These are phyloP conservation scores for Yponomeuta malinellus DNA, from an alignment of 2,888 invertebrate genomes.

Conservation along the genomic window DNA sequence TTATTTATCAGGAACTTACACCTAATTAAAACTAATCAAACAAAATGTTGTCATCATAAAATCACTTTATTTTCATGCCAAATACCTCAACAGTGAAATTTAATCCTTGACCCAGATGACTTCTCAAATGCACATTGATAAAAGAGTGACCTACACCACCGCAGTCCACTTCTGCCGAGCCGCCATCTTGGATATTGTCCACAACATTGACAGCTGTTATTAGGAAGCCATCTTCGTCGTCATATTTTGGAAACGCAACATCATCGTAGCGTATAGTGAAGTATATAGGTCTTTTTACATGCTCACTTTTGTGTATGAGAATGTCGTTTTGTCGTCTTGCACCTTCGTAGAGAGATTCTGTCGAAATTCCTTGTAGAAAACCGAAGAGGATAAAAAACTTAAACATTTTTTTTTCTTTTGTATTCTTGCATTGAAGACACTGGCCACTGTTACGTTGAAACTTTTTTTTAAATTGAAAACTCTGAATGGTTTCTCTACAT, in stretches of 20 bases:
- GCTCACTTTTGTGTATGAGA: constrained; percentile 30
- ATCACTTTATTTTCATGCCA: constrained; percentile 25
- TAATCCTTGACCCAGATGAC: constrained; percentile 35
- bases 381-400: not conserved
- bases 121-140: constrained; percentile 36
- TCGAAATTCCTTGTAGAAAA: constrained; percentile 9
- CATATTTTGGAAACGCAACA: constrained; percentile 35
- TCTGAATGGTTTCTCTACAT: not conserved
- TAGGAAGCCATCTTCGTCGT: constrained; percentile 29
- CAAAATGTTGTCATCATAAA: not conserved
- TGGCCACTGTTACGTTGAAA: not conserved
- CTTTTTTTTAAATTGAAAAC: not conserved
- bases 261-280: constrained; percentile 28
- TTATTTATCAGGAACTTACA: too few species aligned
- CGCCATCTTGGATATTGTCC: constrained; percentile 29
- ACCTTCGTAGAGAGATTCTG: constrained; percentile 28
- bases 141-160: constrained; percentile 36
- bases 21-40: not conserved
- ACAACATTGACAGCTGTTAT: constrained; percentile 32
- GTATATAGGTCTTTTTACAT: constrained; percentile 30
- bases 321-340: constrained; percentile 24
- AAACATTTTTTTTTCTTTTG: not conserved
- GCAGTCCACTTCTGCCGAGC: constrained; percentile 33
- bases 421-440: not conserved
- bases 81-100: constrained; percentile 39